Conservation (phyloP, 2,888 invertebrate species). For the Branchipolynoe longqiensis region DNA sequence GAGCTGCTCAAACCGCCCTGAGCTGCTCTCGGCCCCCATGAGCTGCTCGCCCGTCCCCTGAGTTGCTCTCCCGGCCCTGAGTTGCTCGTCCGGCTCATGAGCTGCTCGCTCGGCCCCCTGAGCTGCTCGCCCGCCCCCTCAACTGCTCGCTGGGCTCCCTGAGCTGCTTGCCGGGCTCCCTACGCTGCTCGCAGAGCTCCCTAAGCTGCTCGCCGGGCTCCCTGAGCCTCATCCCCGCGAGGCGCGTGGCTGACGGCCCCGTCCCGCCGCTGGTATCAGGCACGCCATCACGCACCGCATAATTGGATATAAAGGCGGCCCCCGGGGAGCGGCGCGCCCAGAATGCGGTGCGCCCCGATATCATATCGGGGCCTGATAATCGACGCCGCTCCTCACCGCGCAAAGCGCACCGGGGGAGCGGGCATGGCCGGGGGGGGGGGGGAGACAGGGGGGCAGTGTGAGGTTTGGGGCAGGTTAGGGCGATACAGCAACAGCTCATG, state of each 20-base stretch:
- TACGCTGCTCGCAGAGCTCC: neutral
- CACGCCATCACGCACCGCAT: conserved; percentile 22
- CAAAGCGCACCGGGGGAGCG: conserved; percentile 16
- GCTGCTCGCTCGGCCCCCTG: too few relatives aligned
- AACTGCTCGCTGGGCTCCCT: too few relatives aligned
- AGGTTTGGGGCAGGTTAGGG: neutral
- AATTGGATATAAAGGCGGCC: conserved; percentile 47
- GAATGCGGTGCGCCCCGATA: conserved; percentile 22
- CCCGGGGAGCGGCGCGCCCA: conserved; percentile 25
- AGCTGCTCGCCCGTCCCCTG: too few relatives aligned
- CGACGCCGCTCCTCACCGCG: conserved; percentile 12
- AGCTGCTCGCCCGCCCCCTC: too few relatives aligned
- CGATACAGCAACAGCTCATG: too few relatives aligned
- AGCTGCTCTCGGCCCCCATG: too few relatives aligned
- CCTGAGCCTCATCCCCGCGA: neutral
- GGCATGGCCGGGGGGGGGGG: neutral
- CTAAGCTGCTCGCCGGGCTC: neutral
- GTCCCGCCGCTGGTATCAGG: conserved; percentile 1
- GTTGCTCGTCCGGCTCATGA: too few relatives aligned
- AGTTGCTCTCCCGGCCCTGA: too few relatives aligned
- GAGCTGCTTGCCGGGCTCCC: too few relatives aligned
- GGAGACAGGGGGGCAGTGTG: neutral
- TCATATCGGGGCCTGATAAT: conserved; percentile 9
- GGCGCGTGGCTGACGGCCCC: conserved; percentile 12
- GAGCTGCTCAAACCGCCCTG: too few relatives aligned